Conservation (phyloP, 2,888 invertebrate genomes). For the Xanthia icteritia region DNA sequence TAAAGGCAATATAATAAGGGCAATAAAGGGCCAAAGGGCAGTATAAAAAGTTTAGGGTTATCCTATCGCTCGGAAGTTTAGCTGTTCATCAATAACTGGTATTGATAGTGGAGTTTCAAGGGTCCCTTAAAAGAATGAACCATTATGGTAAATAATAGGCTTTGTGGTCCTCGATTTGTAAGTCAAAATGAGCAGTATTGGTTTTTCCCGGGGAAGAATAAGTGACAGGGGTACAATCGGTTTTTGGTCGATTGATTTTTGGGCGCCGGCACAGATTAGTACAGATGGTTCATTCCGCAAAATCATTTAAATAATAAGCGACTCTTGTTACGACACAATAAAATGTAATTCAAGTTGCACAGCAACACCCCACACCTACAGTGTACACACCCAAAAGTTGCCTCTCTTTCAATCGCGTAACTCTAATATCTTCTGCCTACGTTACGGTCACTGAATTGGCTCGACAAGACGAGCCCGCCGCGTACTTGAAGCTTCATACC, state of each 20-base stretch:
- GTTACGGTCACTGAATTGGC: no score
- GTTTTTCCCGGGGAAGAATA: slow-evolving; percentile 12
- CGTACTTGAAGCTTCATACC: no score
- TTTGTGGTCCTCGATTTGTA: slow-evolving; percentile 33
- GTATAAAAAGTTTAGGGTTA: slow-evolving; percentile 37
- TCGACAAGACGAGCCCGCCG: no score
- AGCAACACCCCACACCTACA: no score
- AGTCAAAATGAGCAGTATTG: slow-evolving; percentile 22
- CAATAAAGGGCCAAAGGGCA: slow-evolving; percentile 1
- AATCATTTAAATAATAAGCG: not conserved
- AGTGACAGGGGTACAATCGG: not conserved
- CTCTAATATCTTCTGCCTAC: no score
- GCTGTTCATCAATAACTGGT: slow-evolving; percentile 30
- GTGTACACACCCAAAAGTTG: no score
- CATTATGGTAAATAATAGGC: slow-evolving; percentile 43
- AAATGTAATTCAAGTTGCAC: no score
- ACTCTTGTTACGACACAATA: no score
- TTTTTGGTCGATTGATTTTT: slow-evolving; percentile 3
- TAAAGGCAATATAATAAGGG: slow-evolving; percentile 2
- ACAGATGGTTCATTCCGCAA: no score
- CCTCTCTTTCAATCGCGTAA: no score
- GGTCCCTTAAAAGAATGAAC: slow-evolving; percentile 7
- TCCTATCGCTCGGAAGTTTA: slow-evolving; percentile 23
- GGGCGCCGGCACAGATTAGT: not conserved
- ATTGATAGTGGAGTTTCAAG: slow-evolving; percentile 42